These are phyloP conservation scores for Oscheius sp. DNA, from an alignment of 2,888 invertebrate species.

Conservation along the genomic window DNA sequence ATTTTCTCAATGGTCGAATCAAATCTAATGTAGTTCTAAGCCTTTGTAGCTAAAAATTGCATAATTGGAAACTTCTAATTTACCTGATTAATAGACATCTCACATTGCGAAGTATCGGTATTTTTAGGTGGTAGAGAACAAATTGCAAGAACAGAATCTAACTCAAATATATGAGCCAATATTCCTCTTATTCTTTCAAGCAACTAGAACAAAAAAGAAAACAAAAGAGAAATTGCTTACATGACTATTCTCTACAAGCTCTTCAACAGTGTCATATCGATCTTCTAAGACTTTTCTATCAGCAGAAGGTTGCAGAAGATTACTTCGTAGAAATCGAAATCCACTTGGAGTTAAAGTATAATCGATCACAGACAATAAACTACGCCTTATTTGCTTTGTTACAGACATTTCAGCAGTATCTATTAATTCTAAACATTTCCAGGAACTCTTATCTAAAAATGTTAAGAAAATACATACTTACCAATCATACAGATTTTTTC, in stretches of 20 bases:
- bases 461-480: constrained; percentile 67
- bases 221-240: constrained; percentile 3
- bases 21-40: constrained; percentile 82
- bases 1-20: constrained; percentile 76
- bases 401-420: not conserved
- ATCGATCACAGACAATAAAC: constrained; percentile 15
- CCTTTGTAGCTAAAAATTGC: constrained; percentile 26
- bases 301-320: constrained; percentile 80
- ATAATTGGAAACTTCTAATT: not conserved
- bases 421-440: constrained; percentile 78
- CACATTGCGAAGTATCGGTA: constrained; percentile 75
- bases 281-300: constrained; percentile 78
- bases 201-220: constrained; percentile 37
- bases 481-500: constrained; percentile 86
- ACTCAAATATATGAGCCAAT: constrained; percentile 77
- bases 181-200: constrained; percentile 47
- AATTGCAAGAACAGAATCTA: constrained; percentile 81
- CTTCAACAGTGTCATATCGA: constrained; percentile 81
- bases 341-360: constrained; percentile 75
- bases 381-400: not conserved
- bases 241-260: constrained; percentile 77
- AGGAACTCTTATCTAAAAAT: constrained; percentile 82
- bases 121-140: constrained; percentile 62
- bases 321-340: constrained; percentile 81
- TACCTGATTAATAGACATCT: constrained; percentile 82